Base-by-base conservation (phyloP, 1,140 invertebrate species). In the Ptiloglossa arizonensis region DNA sequence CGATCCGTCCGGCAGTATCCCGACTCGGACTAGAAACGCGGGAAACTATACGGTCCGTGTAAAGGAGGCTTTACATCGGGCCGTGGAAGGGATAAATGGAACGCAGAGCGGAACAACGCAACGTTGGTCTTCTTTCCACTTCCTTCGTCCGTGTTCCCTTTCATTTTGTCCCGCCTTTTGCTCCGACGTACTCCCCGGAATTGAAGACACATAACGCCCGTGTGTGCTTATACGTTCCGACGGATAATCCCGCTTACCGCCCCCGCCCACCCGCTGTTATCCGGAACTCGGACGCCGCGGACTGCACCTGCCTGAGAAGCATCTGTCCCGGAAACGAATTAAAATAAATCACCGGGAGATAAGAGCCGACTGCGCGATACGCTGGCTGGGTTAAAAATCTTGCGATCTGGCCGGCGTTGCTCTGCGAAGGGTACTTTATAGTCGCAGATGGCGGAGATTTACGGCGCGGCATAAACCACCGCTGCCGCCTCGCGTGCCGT, bases 261-360 rank as follows among this genome's bases (percentile, higher is more conserved):
- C 72, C 0, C 24, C 60, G 73, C 79, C 80, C 35, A 68, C 0
- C 24, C 60, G 73, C 79, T 80, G 82, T 85, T 81, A 78, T 83
- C 82, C 57, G 17, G 59, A 73, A 70, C 60, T 84, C 38, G 70
- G 79, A 6, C 81, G 82, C 60, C 44, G 56, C 38, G 74, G 79
- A n/a, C 80, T 84, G 35, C 82, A n/a, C 11, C 54, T 32, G 27
- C 27, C 27, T 19, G 15, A 29, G 60, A 84, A 68, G 38, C 62
- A 50, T 41, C 66, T 57, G 57, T 57, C 46, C 66, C 22, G 44
- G 41, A 46, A 81, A 81, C 66, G 67, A 78, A 81, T 81, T 81
- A 81, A 81, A 81, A 78, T 81, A 81, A 81, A 81, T 81, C 79
- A 78, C 59, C 27, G 17, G 9, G 32, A 78, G 74, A 81, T 81